Percentiles rank a stretch among this genome's conserved stretches.
Conservation (phyloP, 2,113 vertebrate genomes). For the Uropsilus gracilis region DNA sequence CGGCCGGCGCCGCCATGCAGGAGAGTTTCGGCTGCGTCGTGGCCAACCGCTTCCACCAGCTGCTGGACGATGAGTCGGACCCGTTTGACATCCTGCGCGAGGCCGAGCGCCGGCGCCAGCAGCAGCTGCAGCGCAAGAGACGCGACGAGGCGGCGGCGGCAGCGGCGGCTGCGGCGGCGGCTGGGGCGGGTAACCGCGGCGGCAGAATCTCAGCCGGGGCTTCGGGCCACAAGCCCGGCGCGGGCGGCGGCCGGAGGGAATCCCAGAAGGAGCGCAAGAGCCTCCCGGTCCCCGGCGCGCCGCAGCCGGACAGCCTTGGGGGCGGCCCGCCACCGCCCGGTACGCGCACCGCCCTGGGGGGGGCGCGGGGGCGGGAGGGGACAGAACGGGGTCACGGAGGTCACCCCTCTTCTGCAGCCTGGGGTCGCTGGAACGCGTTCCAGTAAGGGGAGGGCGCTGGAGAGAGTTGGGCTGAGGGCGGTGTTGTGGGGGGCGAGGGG, state of each 20-base stretch:
- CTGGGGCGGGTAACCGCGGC: neutral
- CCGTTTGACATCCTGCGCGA: slow-evolving; percentile 91
- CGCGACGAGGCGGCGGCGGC: slow-evolving; percentile 75
- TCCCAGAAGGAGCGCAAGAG: slow-evolving; percentile 88
- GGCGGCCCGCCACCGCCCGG: slow-evolving; percentile 41
- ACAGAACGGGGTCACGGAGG: neutral
- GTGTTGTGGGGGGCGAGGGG: neutral
- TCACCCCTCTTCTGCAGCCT: neutral
- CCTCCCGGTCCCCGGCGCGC: slow-evolving; percentile 49
- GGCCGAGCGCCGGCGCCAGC: slow-evolving; percentile 86
- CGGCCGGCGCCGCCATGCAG: slow-evolving; percentile 81
- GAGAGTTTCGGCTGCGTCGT: slow-evolving; percentile 90
- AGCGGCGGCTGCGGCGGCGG: neutral
- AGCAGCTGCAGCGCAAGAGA: slow-evolving; percentile 82
- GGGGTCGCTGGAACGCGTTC: neutral
- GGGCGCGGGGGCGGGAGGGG: neutral
- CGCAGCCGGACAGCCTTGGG: slow-evolving; percentile 44
- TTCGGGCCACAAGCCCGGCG: slow-evolving; percentile 66
- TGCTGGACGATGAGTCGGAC: slow-evolving; percentile 93
- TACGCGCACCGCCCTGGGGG: slow-evolving; percentile 14
- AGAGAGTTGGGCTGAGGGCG: neutral
- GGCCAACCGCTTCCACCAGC: slow-evolving; percentile 92
- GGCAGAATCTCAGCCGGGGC: slow-evolving; percentile 32
- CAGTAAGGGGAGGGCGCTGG: neutral
- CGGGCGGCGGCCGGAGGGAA: slow-evolving; percentile 84